Evolutionary conservation across 2,888 invertebrate species (phyloP), one percentile per base, ranked within the genome.

Genomic region (Ophion slaviceki): DNA sequence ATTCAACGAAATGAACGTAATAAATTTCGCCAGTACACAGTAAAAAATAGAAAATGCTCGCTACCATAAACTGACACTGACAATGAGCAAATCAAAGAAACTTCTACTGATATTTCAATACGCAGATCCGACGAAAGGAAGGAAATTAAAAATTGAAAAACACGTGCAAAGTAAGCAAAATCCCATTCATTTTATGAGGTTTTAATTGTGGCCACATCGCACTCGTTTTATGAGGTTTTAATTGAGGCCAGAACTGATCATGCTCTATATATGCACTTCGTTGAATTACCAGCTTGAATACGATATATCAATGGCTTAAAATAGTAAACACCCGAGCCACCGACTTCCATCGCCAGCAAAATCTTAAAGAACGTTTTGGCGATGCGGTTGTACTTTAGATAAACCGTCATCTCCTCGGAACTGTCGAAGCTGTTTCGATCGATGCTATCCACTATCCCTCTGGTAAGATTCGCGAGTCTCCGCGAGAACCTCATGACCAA

Each of bases 351-450:
- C 11, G 36, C 67, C 0, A 84, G n/a, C 70, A 80, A 81, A 36
- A 62, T 24, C 36, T 70, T 85, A 28, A 82, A 80, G 28, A 86
- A 84, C 4, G 10, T 75, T n/a, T 78, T 78, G 10, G 86, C 79
- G 7, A 80, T 72, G 45, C 70, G 68, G 76, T 80, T 79, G 66
- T 86, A 86, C 66, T 59, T 64, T 0, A 86, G 76, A 75, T 85
- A 86, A 70, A 87, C 77, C 47, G 74, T 67, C 24, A 72, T 79
- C 70, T 87, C 86, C 14, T 82, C 66, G 11, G 10, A 3, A 70
- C 53, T 45, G 0, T 77, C 77, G 57, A 82, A 87, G 59, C 64
- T 64, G 32, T 68, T 53, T 6, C 72, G 47, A 11, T 85, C 77
- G 20, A 83, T 24, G 20, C 72, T 59, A 7, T 80, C 68, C 3